Base-by-base conservation (phyloP, 1,140 invertebrate genomes). In the Phocides pigmalion region DNA sequence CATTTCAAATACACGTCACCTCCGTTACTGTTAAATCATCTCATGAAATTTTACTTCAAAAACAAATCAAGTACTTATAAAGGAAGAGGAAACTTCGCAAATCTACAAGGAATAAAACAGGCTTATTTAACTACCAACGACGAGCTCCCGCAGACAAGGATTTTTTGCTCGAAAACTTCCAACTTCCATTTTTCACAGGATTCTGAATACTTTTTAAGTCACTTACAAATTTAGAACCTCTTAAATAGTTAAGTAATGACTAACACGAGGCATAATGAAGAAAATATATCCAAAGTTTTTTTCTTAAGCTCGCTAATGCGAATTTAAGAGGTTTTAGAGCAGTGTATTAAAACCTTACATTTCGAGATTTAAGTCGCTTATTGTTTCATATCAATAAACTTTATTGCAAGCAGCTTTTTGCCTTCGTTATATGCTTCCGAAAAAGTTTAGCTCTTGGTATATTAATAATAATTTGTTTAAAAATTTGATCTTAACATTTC, bases 131-230 rank as follows among this genome's bases (percentile, higher is more conserved):
- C 42, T 14, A 66, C n/a, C 15, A 35, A 15, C 22, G 20, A 11
- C 8, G 19, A 56, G 35, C 46, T 46, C 32, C 28, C 51, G 22
- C 22, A 44, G 50, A 58, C 25, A 3, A 58, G 15, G 16, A 35
- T 32, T 59, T 68, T 70, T 70, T 66, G 19, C 47, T 51, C 25
- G 20, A 51, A 70, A 62, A 66, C 59, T 65, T 61, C 32, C 15
- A 62, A 64, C 63, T 50, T 58, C 51, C 63, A 70, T 70, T 66
- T 70, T 70, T 70, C 67, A 70, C 22, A 42, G 44, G 50, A 51
- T 39, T 66, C 50, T 61, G 66, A 70, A 70, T 70, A 66, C 63
- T 70, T 66, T 28, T 64, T 56, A 70, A 70, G 63, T 70, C 68
- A 62, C 63, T 64, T 69, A 65, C 42, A 61, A 64, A 66, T 70